A percentile compares a stretch with the other conserved stretches of the same genome.
Evolutionary conservation across 1,140 invertebrate genomes (phyloP).

Genomic region (Ladona fulva): DNA sequence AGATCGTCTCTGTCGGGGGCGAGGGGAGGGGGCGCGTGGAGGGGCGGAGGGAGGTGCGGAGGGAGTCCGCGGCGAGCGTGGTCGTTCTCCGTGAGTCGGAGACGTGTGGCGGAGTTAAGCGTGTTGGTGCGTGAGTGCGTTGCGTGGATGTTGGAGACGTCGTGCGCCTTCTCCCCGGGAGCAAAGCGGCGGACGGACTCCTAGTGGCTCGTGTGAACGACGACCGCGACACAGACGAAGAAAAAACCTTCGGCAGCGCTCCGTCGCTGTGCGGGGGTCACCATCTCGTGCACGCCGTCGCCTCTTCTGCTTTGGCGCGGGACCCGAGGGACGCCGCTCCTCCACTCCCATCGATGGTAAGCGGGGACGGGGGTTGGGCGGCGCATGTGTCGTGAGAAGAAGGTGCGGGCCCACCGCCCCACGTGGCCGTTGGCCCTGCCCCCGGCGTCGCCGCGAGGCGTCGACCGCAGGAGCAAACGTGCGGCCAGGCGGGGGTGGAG

Average conservation of each 20-base stretch:
- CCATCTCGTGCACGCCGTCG: background rate
- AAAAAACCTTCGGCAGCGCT: background rate
- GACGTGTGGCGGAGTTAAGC: background rate
- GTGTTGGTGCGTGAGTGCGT: constrained; percentile 1
- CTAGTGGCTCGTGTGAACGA: background rate
- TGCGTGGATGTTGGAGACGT: background rate
- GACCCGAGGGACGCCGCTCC: background rate
- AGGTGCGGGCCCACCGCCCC: background rate
- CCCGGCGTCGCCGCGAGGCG: too few species aligned
- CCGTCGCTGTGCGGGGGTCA: background rate
- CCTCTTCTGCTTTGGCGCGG: background rate
- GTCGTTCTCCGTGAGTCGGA: background rate
- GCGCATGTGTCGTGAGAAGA: background rate
- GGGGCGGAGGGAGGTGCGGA: too few species aligned
- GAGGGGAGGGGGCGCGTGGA: too few species aligned
- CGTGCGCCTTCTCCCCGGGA: background rate
- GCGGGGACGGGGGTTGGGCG: background rate
- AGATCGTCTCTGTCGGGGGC: too few species aligned
- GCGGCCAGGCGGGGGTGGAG: too few species aligned
- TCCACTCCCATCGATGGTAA: background rate
- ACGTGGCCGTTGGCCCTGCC: constrained; percentile 3
- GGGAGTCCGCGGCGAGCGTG: too few species aligned
- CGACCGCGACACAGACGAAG: background rate
- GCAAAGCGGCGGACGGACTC: background rate
- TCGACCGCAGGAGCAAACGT: too few species aligned